Conservation (phyloP, 1,140 invertebrate genomes). For the Aphelinus atriplicis region DNA sequence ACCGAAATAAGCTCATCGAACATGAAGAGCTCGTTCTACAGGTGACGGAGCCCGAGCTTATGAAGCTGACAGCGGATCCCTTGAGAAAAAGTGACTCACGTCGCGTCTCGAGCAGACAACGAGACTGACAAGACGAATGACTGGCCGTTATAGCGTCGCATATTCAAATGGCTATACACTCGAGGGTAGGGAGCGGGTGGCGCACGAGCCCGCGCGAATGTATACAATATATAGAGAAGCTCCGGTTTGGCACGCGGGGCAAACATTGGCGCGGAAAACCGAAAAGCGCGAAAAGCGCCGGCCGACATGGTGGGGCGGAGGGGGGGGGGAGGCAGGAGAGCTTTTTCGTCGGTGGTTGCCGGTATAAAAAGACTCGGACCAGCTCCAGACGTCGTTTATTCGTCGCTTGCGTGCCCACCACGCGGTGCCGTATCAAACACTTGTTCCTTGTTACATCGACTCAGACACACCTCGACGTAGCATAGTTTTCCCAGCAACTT, state of each 20-base stretch:
- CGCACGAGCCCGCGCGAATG: slow-evolving; percentile 3
- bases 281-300: slow-evolving; percentile 19
- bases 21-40: too few relatives aligned
- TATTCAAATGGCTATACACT: too few relatives aligned
- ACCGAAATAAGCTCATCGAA: too few relatives aligned
- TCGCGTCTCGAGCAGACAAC: background rate
- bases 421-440: too few relatives aligned
- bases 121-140: slow-evolving; percentile 22
- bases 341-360: slow-evolving; percentile 9
- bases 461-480: too few relatives aligned
- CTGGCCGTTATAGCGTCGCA: background rate
- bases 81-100: slow-evolving; percentile 27
- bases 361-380: slow-evolving; percentile 32
- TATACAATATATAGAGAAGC: background rate
- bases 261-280: slow-evolving; percentile 29
- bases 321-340: slow-evolving; percentile 11
- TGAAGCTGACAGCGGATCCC: too few relatives aligned
- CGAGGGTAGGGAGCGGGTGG: too few relatives aligned
- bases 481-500: too few relatives aligned
- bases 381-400: slow-evolving; percentile 36
- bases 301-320: too few relatives aligned
- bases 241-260: slow-evolving; percentile 18
- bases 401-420: background rate
- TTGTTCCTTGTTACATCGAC: too few relatives aligned
- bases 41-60: too few relatives aligned